Percentiles rank a stretch among this genome's conserved stretches.
Conservation (phyloP, 1,140 invertebrate species). For the Drosophila sturtevanti region DNA sequence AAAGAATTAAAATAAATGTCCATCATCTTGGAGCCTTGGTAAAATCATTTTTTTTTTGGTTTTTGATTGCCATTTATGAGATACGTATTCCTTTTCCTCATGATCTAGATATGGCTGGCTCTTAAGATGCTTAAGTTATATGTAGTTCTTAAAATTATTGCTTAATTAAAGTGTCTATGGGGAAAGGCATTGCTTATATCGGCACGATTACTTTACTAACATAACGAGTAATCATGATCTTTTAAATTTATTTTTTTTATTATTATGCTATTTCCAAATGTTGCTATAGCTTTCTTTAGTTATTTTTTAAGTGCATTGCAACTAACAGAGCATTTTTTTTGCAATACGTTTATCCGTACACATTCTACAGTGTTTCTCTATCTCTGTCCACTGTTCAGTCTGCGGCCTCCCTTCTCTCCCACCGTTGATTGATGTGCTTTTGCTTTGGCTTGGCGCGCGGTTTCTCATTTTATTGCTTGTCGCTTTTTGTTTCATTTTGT, state of each 20-base stretch:
- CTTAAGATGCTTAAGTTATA: no score
- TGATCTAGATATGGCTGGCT: no score
- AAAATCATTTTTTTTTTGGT: neutral
- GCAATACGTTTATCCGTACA: conserved; percentile 68
- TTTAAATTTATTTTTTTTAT: no score
- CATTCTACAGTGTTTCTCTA: conserved; percentile 18
- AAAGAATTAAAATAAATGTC: neutral
- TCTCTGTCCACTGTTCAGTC: conserved; percentile 7
- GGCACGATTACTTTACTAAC: no score
- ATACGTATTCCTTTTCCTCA: no score
- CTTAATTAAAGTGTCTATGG: no score
- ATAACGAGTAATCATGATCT: no score
- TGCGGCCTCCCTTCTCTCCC: conserved; percentile 37
- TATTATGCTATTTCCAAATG: no score
- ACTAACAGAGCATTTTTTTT: conserved; percentile 42
- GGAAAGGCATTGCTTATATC: no score
- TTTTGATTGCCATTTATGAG: no score
- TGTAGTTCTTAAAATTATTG: no score
- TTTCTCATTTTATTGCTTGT: conserved; percentile 74
- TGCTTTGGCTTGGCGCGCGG: conserved; percentile 50
- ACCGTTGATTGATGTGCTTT: conserved; percentile 75
- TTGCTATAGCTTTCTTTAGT: no score
- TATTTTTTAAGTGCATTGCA: neutral
- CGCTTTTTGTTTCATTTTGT: conserved; percentile 62
- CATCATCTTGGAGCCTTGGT: neutral